Conservation (phyloP, 2,888 invertebrate species). For the Prenolepis imparis region DNA sequence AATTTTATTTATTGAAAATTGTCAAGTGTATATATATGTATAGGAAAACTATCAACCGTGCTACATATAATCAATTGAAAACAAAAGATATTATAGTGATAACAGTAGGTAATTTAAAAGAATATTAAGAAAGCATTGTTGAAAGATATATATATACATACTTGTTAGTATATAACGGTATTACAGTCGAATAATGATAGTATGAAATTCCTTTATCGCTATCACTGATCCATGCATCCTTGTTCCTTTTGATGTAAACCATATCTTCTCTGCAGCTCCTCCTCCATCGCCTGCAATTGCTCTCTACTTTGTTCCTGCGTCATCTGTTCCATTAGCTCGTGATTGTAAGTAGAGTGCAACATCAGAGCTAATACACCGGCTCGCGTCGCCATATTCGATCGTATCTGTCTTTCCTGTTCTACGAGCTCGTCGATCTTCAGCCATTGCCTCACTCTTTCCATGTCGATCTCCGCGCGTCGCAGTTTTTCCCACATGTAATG, state of each 20-base stretch:
- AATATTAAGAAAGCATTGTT: background rate
- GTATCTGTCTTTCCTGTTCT: constrained; percentile 96
- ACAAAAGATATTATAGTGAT: background rate
- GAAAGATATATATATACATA: background rate
- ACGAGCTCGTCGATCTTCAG: constrained; percentile 96
- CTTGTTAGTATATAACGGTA: background rate
- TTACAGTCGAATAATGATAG: constrained; percentile 1
- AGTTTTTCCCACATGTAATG: constrained; percentile 99
- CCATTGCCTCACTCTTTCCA: constrained; percentile 97
- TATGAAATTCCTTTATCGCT: background rate
- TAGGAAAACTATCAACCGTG: constrained; percentile 24
- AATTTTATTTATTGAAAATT: background rate
- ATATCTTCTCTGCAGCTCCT: constrained; percentile 85
- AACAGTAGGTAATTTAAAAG: background rate
- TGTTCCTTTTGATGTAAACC: constrained; percentile 67
- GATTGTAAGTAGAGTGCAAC: constrained; percentile 98
- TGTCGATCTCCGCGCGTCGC: constrained; percentile 96
- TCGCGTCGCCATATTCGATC: constrained; percentile 91
- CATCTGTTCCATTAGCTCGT: constrained; percentile 93
- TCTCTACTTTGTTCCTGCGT: constrained; percentile 87
- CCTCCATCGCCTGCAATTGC: constrained; percentile 87
- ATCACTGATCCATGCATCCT: constrained; percentile 59
- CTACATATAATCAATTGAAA: background rate
- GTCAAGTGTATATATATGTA: background rate
- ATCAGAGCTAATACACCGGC: constrained; percentile 97